Evolutionary conservation across 2,797 vertebrate genomes (phyloP), one percentile per base, ranked within the genome.

Genomic region (Semotilus atromaculatus): DNA sequence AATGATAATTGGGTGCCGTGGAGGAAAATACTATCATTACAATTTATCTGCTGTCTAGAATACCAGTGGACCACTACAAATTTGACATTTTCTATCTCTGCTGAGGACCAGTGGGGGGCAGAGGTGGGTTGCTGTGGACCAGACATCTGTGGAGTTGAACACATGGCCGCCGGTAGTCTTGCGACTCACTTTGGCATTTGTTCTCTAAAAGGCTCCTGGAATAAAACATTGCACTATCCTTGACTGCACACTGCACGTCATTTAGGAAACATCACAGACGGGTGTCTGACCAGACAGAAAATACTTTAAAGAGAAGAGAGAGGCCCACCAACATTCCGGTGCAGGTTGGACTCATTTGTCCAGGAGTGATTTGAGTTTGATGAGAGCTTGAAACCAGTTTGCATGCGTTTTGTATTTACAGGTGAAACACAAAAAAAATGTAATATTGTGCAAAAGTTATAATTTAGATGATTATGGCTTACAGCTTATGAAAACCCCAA

Each of bases 191-290:
- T 87, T 83, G 62, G 82, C 84, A 81, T 88, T 91, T 89, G 86
- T 90, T 92, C 85, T 38, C 88, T 83, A 70, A 70, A 71, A 83
- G 34, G 58, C 70, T 66, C 29, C 60, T 74, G 73, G 40, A 80
- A 82, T 67, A 88, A 94, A 94, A 95, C 94, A 95, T 91, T 89
- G 81, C 85, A 88, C 91, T 91, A 93, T 94, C 95, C 93, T 94
- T 89, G 26, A 73, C 77, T 82, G 86, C 53, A 86, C 79, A 87
- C 89, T 92, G 74, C 21, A 90, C 88, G 85, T 91, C 90, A 89
- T 87, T 85, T 92, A 85, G 85, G 85, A 89, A 85, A 88, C 81
- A 87, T 92, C 89, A 83, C 88, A 90, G 86, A 90, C 85, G 83
- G 87, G 89, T 89, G 88, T 90, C 90, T 91, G 92, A 92, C 91